These are phyloP conservation scores for Silurus meridionalis DNA, from an alignment of 2,113 vertebrate genomes.

Conservation along the genomic window DNA sequence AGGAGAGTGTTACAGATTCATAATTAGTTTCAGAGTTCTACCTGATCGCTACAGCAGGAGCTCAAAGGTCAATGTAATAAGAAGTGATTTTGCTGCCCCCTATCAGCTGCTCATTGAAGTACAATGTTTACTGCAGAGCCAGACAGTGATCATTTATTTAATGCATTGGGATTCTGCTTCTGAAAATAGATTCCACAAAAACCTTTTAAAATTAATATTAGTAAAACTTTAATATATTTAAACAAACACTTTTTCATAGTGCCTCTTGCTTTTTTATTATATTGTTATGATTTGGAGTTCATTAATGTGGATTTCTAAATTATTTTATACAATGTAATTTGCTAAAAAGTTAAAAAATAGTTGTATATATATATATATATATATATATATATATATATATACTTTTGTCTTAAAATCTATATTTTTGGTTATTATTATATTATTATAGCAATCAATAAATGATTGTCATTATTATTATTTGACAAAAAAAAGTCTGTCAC, in stretches of 20 bases:
- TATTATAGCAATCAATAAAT: background rate
- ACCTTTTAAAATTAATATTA: background rate
- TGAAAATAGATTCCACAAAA: background rate
- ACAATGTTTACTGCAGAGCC: background rate
- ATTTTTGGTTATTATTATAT: background rate
- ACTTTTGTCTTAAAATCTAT: too few species aligned
- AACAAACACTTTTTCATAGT: too few species aligned
- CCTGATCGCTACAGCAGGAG: background rate
- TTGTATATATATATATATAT: too few species aligned
- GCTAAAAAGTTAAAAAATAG: too few species aligned
- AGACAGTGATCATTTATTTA: background rate
- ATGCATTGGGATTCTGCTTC: background rate
- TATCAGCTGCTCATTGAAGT: slow-evolving; percentile 11
- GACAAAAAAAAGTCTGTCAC: background rate
- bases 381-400: too few species aligned
- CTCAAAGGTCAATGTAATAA: background rate
- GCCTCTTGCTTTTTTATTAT: too few species aligned
- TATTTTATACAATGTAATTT: too few species aligned
- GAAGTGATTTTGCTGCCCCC: slow-evolving; percentile 29
- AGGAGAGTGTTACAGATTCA: background rate
- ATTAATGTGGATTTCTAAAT: background rate
- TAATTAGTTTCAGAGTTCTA: background rate
- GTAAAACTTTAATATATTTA: too few species aligned
- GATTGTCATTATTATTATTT: background rate
- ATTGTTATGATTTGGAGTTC: background rate